Evolutionary conservation across 1,140 invertebrate species (phyloP).

Genomic region (Caenorhabditis latens): DNA sequence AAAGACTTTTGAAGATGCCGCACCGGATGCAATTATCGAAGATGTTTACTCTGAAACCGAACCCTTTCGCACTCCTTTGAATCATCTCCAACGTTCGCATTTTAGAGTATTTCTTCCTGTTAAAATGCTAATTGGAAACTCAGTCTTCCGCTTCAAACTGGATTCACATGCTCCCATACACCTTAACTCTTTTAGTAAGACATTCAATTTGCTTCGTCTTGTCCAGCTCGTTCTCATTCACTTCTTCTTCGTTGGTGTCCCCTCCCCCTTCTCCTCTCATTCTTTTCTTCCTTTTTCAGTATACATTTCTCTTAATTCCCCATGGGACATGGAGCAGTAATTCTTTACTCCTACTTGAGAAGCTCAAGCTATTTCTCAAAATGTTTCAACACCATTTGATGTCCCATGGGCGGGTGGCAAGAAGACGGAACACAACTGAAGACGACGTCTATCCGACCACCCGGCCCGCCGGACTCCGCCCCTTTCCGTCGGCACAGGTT

Average conservation of each 20-base stretch:
- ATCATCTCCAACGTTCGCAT: not conserved
- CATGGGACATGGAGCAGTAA: conserved; percentile 37
- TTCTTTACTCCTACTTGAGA: conserved; percentile 51
- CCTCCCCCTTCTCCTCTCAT: not conserved
- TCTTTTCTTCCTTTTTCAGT: not conserved
- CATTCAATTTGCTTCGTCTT: conserved; percentile 41
- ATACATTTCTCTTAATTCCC: conserved; percentile 44
- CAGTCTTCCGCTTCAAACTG: conserved; percentile 40
- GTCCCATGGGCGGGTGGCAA: conserved; percentile 44
- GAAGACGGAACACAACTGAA: conserved; percentile 19
- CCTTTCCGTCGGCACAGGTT: conserved; percentile 40
- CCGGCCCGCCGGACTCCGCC: conserved; percentile 47
- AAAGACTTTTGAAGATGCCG: not conserved
- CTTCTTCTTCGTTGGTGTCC: conserved; percentile 11
- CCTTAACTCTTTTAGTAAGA: conserved; percentile 51
- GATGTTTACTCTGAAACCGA: conserved; percentile 51
- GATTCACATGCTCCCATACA: not conserved
- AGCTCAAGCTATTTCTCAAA: conserved; percentile 38
- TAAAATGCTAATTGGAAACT: conserved; percentile 46
- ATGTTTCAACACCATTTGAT: conserved; percentile 54
- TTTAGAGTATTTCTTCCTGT: conserved; percentile 17
- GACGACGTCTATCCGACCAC: conserved; percentile 28
- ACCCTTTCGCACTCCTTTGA: conserved; percentile 30
- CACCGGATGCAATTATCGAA: conserved; percentile 44
- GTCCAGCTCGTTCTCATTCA: conserved; percentile 8